Percentiles rank a stretch among this genome's conserved stretches.
Evolutionary conservation across 2,113 vertebrate genomes (phyloP).

Genomic region (Platichthys stellatus): DNA sequence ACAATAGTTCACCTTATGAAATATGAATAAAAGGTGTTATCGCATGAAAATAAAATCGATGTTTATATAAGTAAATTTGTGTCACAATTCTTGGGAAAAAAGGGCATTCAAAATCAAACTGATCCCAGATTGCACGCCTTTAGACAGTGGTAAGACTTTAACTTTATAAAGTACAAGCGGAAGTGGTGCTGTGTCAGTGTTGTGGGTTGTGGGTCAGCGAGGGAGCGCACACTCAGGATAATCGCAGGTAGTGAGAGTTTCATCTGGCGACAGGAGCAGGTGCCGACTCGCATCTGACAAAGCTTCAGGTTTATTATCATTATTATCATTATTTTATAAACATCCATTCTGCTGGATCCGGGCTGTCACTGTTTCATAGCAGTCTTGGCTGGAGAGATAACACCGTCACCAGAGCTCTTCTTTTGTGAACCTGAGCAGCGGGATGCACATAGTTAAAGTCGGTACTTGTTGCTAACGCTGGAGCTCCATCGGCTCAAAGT

Average conservation of each 20-base stretch:
- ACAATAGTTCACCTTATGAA: fast-evolving
- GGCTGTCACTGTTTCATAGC: neutral
- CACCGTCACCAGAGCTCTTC: too few species aligned
- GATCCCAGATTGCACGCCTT: too few species aligned
- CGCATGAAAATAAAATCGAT: neutral
- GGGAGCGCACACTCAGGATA: conserved; percentile 55
- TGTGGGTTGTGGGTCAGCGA: neutral
- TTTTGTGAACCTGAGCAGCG: too few species aligned
- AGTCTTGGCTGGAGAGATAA: too few species aligned
- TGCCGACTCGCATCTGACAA: neutral
- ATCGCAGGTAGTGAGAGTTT: conserved; percentile 69
- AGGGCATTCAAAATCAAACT: fast-evolving
- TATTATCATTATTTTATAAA: neutral
- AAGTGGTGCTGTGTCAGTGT: fast-evolving
- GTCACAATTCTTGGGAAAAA: too few species aligned
- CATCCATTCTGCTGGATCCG: neutral
- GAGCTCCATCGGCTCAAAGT: conserved; percentile 28
- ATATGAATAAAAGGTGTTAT: fast-evolving
- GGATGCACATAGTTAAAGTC: conserved; percentile 18
- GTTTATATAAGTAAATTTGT: fast-evolving
- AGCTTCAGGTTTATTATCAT: neutral
- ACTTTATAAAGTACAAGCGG: conserved; percentile 37
- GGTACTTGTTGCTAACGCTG: conserved; percentile 9
- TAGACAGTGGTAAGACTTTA: neutral
- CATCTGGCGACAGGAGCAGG: conserved; percentile 39